phyloP scores from a whole-genome alignment of 2,113 vertebrate species.

The Pionites leucogaster region DNA sequence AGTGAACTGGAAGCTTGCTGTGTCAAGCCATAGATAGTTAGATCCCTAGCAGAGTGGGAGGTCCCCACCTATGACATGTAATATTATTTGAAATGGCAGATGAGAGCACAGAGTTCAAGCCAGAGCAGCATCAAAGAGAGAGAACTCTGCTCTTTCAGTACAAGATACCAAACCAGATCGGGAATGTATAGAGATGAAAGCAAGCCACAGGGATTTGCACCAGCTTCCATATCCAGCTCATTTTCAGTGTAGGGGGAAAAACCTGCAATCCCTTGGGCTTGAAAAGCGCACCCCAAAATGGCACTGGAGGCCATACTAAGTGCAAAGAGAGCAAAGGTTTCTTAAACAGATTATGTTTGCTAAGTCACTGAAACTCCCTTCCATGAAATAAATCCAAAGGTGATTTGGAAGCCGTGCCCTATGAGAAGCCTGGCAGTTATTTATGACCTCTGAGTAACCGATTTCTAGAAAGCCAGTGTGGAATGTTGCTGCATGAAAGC shows the following conservation, averaged over 20 bases:
- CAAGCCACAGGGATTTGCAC: not conserved
- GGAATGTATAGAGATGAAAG: not conserved
- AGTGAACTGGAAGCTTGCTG: not conserved
- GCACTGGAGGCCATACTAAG: not conserved
- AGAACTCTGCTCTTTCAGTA: not conserved
- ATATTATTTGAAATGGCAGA: not conserved
- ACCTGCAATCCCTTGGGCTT: not conserved
- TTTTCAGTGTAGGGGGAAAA: not conserved
- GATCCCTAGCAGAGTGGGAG: not conserved
- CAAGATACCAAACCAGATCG: not conserved
- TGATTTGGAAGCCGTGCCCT: conserved; percentile 1
- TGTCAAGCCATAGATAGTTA: not conserved
- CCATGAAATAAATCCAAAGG: not conserved
- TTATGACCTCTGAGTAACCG: not conserved
- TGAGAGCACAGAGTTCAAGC: not conserved
- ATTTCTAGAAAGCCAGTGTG: not conserved
- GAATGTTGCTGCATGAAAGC: not conserved
- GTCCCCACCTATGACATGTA: not conserved
- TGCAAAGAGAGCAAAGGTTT: not conserved
- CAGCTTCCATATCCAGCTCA: not conserved
- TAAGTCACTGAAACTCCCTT: not conserved
- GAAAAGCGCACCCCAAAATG: not conserved
- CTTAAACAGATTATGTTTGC: not conserved
- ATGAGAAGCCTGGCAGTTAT: not conserved
- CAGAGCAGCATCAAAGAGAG: not conserved